phyloP scores from a whole-genome alignment of 2,113 vertebrate species.

The Egretta garzetta region DNA sequence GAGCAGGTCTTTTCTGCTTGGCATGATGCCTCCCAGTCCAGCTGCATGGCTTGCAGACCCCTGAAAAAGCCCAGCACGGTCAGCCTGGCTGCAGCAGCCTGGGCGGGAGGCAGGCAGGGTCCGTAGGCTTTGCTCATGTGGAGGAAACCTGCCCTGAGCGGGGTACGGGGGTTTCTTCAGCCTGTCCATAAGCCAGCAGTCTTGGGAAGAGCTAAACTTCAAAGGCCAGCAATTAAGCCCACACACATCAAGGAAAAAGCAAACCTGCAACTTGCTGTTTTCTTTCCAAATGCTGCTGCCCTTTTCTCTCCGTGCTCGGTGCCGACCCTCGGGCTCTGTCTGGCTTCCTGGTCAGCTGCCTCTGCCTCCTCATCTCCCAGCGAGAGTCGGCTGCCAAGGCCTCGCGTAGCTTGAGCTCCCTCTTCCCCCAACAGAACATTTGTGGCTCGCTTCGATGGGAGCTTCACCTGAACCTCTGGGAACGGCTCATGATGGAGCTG shows the following conservation, averaged over 20 bases:
- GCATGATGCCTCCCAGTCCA: neutral
- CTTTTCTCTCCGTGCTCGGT: neutral
- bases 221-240: slow-evolving; percentile 28
- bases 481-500: neutral
- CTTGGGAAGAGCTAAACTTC: slow-evolving; percentile 4
- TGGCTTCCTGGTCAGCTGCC: neutral
- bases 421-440: neutral
- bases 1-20: neutral
- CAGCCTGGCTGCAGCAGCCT: neutral
- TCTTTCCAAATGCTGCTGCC: neutral
- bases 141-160: neutral
- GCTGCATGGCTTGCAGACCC: neutral
- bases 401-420: neutral
- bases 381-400: fast-evolving
- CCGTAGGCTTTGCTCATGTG: fast-evolving
- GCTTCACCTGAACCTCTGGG: neutral
- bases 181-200: neutral
- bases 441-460: fast-evolving
- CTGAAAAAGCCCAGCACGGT: neutral
- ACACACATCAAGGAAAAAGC: slow-evolving; percentile 23
- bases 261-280: neutral
- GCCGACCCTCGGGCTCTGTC: neutral
- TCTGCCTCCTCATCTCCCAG: neutral
- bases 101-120: neutral
- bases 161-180: neutral